A percentile compares a stretch with the other conserved stretches of the same genome.
Conservation (phyloP, 1,140 invertebrate species). For the Neodiprion virginianus region DNA sequence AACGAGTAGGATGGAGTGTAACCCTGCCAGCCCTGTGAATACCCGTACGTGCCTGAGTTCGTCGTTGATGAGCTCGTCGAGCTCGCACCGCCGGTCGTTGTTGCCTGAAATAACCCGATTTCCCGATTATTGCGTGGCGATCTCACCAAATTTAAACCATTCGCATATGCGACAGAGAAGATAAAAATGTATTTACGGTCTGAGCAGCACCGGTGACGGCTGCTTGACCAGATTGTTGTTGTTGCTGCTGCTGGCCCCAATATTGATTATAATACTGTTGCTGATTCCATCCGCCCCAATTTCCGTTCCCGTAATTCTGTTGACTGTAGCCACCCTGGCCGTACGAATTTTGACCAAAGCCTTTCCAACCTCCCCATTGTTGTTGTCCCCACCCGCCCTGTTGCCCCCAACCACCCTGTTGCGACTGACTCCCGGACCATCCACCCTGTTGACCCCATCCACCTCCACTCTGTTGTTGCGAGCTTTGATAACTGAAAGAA, state of each 20-base stretch:
- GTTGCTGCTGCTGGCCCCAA: slow-evolving; percentile 50
- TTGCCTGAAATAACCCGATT: slow-evolving; percentile 31
- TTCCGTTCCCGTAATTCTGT: slow-evolving; percentile 56
- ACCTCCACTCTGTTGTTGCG: slow-evolving; percentile 27
- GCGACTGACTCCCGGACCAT: slow-evolving; percentile 36
- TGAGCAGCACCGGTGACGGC: slow-evolving; percentile 45
- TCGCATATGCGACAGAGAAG: no score
- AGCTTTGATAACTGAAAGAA: slow-evolving; percentile 42
- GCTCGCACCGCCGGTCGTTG: slow-evolving; percentile 30
- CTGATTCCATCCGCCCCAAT: slow-evolving; percentile 55
- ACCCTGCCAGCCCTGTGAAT: slow-evolving; percentile 36
- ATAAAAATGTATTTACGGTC: slow-evolving; percentile 47
- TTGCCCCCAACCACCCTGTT: slow-evolving; percentile 42
- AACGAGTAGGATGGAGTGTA: slow-evolving; percentile 32
- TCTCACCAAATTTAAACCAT: no score
- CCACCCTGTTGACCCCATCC: slow-evolving; percentile 37
- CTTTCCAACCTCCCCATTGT: slow-evolving; percentile 52
- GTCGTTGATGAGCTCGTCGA: slow-evolving; percentile 30
- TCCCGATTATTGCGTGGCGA: no score
- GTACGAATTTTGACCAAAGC: slow-evolving; percentile 50
- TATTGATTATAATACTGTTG: slow-evolving; percentile 59
- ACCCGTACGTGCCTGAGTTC: slow-evolving; percentile 35
- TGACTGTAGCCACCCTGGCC: slow-evolving; percentile 42
- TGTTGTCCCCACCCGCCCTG: slow-evolving; percentile 40
- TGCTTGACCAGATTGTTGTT: slow-evolving; percentile 35